These are phyloP conservation scores for Tenthredo mesomela DNA, from an alignment of 2,888 invertebrate species.

Conservation along the genomic window DNA sequence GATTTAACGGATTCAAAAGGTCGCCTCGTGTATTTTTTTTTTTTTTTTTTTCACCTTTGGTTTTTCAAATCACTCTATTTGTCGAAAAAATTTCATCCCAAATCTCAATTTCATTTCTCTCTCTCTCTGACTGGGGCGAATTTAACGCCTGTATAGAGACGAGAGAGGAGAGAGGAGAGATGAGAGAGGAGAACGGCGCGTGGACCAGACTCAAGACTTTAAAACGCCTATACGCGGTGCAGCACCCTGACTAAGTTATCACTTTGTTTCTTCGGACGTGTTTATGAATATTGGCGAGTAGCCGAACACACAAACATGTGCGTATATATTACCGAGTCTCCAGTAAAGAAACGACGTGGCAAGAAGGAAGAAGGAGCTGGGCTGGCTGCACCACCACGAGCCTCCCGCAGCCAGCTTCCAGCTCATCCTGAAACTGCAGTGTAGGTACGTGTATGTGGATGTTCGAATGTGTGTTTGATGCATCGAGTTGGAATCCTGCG, in stretches of 20 bases:
- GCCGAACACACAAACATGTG: conserved; percentile 57
- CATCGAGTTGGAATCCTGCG: conserved; percentile 18
- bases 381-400: neutral
- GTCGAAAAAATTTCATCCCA: neutral
- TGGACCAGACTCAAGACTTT: conserved; percentile 40
- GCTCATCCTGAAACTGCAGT: neutral
- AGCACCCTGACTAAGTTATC: conserved; percentile 52
- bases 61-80: neutral
- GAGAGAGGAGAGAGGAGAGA: neutral
- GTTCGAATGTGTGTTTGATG: conserved; percentile 19
- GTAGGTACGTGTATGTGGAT: neutral
- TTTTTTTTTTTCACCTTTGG: neutral
- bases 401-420: neutral
- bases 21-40: neutral
- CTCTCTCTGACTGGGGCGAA: neutral
- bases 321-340: conserved; percentile 40
- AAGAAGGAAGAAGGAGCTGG: neutral
- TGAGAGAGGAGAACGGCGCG: conserved; percentile 2
- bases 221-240: conserved; percentile 49
- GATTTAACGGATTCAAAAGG: neutral
- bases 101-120: neutral
- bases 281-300: conserved; percentile 63
- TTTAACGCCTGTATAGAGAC: neutral
- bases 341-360: conserved; percentile 41
- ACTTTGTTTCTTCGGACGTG: conserved; percentile 57